Percentiles rank a stretch among this genome's conserved stretches.
Evolutionary conservation across 30 jellyfish, hydroid and myxozoan species (phyloP).

Genomic region (Aurelia aurita): DNA sequence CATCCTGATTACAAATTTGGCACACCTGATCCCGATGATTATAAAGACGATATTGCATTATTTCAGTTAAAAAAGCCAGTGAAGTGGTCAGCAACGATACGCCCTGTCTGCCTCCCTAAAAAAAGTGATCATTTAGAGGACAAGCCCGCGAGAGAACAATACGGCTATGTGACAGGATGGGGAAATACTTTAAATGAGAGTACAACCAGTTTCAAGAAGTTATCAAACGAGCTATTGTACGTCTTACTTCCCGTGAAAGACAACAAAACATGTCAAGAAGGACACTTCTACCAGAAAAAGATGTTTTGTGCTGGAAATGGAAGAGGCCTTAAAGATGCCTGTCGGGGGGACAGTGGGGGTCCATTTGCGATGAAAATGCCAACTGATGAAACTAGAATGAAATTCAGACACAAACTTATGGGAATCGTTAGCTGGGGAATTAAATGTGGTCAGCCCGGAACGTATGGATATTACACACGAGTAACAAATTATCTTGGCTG

Average conservation of each 20-base stretch:
- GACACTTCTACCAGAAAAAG: not conserved
- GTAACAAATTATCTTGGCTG: slow-evolving; percentile 63
- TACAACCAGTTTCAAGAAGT: not conserved
- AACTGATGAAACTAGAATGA: slow-evolving; percentile 6
- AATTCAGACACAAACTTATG: slow-evolving; percentile 22
- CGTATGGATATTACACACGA: slow-evolving; percentile 65
- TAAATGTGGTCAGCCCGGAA: not conserved
- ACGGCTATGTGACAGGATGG: slow-evolving; percentile 77
- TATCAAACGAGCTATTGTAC: not conserved
- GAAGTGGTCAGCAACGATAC: slow-evolving; percentile 44
- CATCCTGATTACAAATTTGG: slow-evolving; percentile 38
- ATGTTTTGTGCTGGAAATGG: slow-evolving; percentile 58
- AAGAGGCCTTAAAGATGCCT: slow-evolving; percentile 40
- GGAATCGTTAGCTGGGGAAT: slow-evolving; percentile 77
- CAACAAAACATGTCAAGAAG: slow-evolving; percentile 44
- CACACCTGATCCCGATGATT: not conserved
- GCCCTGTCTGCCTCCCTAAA: slow-evolving; percentile 71
- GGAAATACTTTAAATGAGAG: slow-evolving; percentile 28
- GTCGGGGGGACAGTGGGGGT: slow-evolving; percentile 89
- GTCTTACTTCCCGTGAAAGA: slow-evolving; percentile 27
- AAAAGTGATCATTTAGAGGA: slow-evolving; percentile 13
- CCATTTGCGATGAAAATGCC: slow-evolving; percentile 51
- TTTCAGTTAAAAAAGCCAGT: slow-evolving; percentile 51
- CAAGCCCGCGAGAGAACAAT: not conserved
- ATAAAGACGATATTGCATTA: slow-evolving; percentile 54